Evolutionary conservation across 1,140 invertebrate genomes (phyloP).

Genomic region (Panagrolaimus sp.): DNA sequence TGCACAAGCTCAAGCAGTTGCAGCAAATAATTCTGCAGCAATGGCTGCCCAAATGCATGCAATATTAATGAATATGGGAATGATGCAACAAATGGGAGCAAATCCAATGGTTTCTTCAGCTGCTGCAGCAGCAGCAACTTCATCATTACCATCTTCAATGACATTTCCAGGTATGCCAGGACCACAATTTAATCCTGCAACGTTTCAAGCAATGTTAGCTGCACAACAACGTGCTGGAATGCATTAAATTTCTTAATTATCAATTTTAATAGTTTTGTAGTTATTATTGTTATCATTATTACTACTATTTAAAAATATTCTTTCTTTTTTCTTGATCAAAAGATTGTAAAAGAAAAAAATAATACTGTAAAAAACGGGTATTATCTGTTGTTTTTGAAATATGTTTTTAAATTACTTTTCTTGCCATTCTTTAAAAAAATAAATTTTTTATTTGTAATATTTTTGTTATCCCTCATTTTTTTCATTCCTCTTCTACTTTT

Average conservation of each 20-base stretch:
- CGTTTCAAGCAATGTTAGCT: slow-evolving; percentile 1
- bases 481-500: too few species aligned
- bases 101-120: not conserved
- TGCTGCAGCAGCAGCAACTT: not conserved
- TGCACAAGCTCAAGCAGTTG: slow-evolving; percentile 67
- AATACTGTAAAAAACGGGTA: not conserved
- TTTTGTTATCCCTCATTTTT: too few species aligned
- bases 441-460: too few species aligned
- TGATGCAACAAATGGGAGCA: slow-evolving; percentile 4
- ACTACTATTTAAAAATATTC: not conserved
- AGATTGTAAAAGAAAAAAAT: too few species aligned
- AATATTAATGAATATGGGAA: not conserved
- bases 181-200: not conserved
- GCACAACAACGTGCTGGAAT: slow-evolving; percentile 4
- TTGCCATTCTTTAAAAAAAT: not conserved
- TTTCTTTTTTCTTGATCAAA: not conserved
- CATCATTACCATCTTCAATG: not conserved
- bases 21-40: too few species aligned
- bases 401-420: not conserved
- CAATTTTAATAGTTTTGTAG: slow-evolving; percentile 3
- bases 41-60: too few species aligned
- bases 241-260: slow-evolving; percentile 4
- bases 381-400: slow-evolving; percentile 9
- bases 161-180: slow-evolving; percentile 4
- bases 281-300: slow-evolving; percentile 5